Base-by-base conservation (phyloP, 2,797 vertebrate genomes). In the Tadarida brasiliensis region DNA sequence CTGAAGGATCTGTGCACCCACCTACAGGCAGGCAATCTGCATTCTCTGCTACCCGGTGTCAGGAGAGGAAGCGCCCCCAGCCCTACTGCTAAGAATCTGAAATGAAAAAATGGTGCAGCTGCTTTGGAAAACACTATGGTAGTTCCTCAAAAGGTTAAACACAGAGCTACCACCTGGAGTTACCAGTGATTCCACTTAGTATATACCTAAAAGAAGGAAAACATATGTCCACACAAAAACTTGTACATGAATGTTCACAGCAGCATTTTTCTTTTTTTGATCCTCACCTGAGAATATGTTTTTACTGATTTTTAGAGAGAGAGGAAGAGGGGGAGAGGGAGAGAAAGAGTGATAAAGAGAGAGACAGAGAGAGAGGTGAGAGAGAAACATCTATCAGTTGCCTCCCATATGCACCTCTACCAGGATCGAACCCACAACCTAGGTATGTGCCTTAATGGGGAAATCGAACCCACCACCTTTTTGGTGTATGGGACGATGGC, bases 191-290 rank as follows among this genome's bases (percentile, higher is more conserved):
- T 12, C 49, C 15, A 5, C 30, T 5, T 20, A 24, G 11, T 12
- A 54, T 0, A 10, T 2, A 28, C 49, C 35, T 1, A 12, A 20
- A 22, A 26, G 78, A 70, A 26, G 47, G 14, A 47, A 71, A 12
- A 57, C 19, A 4, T 5, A 22, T 0, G 22, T 57, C 30, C 8
- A 11, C 30, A 22, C 30, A 44, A 12, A 85, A 17, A 30, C n/a
- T 16, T 9, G 49, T 3, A 30, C 1, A 0, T 5, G 59, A 14
- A 26, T 0, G 19, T 14, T 57, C 57, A 17, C 5, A 7, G 73
- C 6, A 63, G 80, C 19, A 16, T 24, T 30, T 12, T 44, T 7
- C 39, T 71, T 57, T 39, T 33, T 19, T 16, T 67, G n/a, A 19
- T 67, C 65, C n/a, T 67, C n/a, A 33, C 63, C 63, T 0, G n/a